phyloP scores from a whole-genome alignment of 2,797 vertebrate species.

The Ctenopoma kingsleyae region DNA sequence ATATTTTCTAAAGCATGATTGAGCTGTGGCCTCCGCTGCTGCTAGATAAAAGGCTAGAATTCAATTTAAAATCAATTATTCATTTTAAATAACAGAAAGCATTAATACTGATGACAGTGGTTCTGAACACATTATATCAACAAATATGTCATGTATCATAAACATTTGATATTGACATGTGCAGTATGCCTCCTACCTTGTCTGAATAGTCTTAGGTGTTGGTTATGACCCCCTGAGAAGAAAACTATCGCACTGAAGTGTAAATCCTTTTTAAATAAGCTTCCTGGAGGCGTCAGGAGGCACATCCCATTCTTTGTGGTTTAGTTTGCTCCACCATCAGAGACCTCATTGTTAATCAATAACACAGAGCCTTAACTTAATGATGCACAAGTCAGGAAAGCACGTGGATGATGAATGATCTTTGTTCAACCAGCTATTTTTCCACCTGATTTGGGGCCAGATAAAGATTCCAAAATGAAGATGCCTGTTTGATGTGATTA shows the following conservation, averaged over 20 bases:
- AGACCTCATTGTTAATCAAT: slow-evolving; percentile 63
- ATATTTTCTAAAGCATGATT: slow-evolving; percentile 6
- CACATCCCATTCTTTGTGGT: slow-evolving; percentile 43
- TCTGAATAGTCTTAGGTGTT: slow-evolving; percentile 25
- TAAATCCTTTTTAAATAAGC: slow-evolving; percentile 61
- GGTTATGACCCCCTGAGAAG: slow-evolving; percentile 13
- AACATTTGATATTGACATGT: slow-evolving; percentile 1
- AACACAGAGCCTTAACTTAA: slow-evolving; percentile 50
- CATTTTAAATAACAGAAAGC: background rate
- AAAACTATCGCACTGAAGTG: slow-evolving; percentile 11
- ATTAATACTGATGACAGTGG: background rate
- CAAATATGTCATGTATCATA: background rate
- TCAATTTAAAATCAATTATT: slow-evolving; percentile 3
- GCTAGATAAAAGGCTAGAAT: slow-evolving; percentile 5
- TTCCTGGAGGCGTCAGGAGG: slow-evolving; percentile 31
- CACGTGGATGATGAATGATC: slow-evolving; percentile 53
- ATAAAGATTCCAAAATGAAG: slow-evolving; percentile 32
- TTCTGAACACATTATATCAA: background rate
- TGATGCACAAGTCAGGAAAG: slow-evolving; percentile 32
- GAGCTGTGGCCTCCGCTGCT: background rate
- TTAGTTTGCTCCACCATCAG: slow-evolving; percentile 59
- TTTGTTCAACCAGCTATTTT: slow-evolving; percentile 43
- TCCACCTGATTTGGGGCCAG: slow-evolving; percentile 41
- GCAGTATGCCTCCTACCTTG: slow-evolving; percentile 61
- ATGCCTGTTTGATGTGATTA: slow-evolving; percentile 32